A percentile compares a stretch with the other conserved stretches of the same genome.
Evolutionary conservation across 2,888 invertebrate genomes (phyloP).

Genomic region (Lepas anatifera): DNA sequence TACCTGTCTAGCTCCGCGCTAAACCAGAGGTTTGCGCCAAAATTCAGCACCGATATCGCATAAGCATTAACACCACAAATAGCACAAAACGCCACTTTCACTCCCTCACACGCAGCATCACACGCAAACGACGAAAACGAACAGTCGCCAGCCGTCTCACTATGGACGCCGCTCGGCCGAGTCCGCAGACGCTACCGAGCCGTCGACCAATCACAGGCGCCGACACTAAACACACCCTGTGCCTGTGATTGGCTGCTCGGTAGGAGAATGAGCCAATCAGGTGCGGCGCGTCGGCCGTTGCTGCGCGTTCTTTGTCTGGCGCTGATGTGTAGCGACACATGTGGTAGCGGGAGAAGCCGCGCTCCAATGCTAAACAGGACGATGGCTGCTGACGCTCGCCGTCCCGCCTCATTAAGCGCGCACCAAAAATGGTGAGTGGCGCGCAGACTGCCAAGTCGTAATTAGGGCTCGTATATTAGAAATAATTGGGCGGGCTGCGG

Average conservation of each 20-base stretch:
- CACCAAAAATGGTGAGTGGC: constrained; percentile 9
- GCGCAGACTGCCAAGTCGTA: constrained; percentile 1
- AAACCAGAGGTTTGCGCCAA: neutral
- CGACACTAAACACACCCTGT: neutral
- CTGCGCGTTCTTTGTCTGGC: neutral
- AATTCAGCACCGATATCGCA: neutral
- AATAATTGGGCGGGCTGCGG: no score
- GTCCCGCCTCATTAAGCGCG: neutral
- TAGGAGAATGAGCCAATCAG: neutral
- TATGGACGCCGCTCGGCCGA: neutral
- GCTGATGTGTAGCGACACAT: neutral
- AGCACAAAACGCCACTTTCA: neutral
- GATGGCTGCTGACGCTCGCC: neutral
- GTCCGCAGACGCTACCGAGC: neutral
- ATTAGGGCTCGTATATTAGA: neutral
- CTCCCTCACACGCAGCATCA: neutral
- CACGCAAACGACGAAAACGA: neutral
- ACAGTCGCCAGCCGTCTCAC: neutral
- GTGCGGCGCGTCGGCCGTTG: neutral
- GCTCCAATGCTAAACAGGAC: constrained; percentile 2
- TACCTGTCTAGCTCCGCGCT: neutral
- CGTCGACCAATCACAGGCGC: neutral
- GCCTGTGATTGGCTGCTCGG: neutral
- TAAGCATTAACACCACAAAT: neutral
- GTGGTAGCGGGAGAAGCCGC: neutral